phyloP scores from a whole-genome alignment of 2,113 vertebrate species.

The Danio rerio region GRCz12tu NC_133177.1:18719001-18719500 shows the following conservation, averaged over 20 bases:
- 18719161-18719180: neutral
- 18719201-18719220: neutral
- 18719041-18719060: neutral
- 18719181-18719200: neutral
- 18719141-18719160: neutral
- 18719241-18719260: neutral
- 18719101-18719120: neutral
- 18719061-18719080: neutral
- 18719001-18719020: conserved; percentile 35
- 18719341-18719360: conserved; percentile 13
- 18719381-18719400: conserved; percentile 21
- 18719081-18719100: conserved; percentile 11
- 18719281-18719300: neutral
- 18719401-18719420: conserved; percentile 14
- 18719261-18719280: neutral
- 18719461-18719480: conserved; percentile 12
- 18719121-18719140: neutral
- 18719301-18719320: neutral
- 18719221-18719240: neutral
- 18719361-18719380: conserved; percentile 15
- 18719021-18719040: conserved; percentile 38
- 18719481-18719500: neutral
- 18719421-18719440: conserved; percentile 18
- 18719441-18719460: neutral
- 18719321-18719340: conserved; percentile 22